Conservation (phyloP, 1,140 invertebrate genomes). For the Pogonomyrmex barbatus region DNA sequence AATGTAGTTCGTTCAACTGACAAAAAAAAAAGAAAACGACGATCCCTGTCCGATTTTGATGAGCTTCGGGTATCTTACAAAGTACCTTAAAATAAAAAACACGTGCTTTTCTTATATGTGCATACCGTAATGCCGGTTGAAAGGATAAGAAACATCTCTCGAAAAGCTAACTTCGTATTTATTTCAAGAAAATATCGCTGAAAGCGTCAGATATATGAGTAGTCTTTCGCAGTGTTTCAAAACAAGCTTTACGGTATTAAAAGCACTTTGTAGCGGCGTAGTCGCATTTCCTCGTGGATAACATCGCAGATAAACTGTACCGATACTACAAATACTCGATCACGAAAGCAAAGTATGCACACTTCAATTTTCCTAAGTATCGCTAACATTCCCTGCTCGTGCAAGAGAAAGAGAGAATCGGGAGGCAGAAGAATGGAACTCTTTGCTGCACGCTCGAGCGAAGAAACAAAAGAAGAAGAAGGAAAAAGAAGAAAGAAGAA, state of each 20-base stretch:
- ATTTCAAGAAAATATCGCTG: conserved; percentile 30
- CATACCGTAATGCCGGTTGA: background rate
- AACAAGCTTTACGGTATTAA: conserved; percentile 29
- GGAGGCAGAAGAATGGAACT: conserved; percentile 27
- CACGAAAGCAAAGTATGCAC: conserved; percentile 20
- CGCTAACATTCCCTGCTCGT: background rate
- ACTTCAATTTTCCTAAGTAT: conserved; percentile 46
- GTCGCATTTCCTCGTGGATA: background rate
- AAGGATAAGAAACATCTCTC: background rate
- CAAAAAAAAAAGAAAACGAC: conserved; percentile 6
- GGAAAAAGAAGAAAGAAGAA: conserved; percentile 11
- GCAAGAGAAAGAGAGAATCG: background rate
- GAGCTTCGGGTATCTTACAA: conserved; percentile 28
- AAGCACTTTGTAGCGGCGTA: conserved; percentile 19
- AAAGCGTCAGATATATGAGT: conserved; percentile 26
- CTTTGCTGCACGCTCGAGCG: conserved; percentile 20
- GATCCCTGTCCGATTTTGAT: conserved; percentile 42
- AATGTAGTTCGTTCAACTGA: conserved; percentile 31
- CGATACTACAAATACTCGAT: conserved; percentile 25
- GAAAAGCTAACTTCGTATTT: conserved; percentile 29
- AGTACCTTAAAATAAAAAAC: conserved; percentile 46
- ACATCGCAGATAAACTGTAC: conserved; percentile 31
- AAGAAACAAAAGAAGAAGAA: conserved; percentile 23
- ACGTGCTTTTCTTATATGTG: conserved; percentile 9
- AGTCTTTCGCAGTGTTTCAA: background rate